Conservation (phyloP, 2,888 invertebrate species). For the Temnothorax rugatulus region DNA sequence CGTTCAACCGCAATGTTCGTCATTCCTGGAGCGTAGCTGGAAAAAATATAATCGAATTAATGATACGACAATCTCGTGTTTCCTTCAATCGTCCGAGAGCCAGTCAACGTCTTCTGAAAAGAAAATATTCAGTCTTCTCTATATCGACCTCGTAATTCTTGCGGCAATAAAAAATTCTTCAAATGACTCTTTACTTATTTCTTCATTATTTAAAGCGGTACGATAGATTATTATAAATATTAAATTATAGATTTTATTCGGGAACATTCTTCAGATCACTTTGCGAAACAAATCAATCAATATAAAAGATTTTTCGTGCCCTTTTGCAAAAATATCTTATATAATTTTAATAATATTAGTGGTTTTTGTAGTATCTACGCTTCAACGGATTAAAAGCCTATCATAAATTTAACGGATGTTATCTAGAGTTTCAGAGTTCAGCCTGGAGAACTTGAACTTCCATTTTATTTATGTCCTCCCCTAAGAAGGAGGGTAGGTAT, state of each 20-base stretch:
- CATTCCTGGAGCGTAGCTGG: not conserved
- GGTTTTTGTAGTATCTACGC: not conserved
- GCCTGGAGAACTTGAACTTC: not conserved
- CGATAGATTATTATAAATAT: not conserved
- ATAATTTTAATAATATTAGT: not conserved
- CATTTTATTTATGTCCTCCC: constrained; percentile 20
- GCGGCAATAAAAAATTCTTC: not conserved
- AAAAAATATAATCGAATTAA: constrained; percentile 31
- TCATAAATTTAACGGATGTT: constrained; percentile 17
- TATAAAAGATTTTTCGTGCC: not conserved
- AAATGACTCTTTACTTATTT: not conserved
- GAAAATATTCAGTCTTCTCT: not conserved
- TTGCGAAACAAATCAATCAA: not conserved
- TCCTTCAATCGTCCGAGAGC: not conserved
- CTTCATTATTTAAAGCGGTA: not conserved
- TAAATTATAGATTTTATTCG: not conserved
- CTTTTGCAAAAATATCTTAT: not conserved
- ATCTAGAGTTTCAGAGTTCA: not conserved
- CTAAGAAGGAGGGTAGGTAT: not conserved
- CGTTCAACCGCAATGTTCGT: constrained; percentile 21
- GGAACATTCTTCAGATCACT: not conserved
- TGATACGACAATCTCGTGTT: constrained; percentile 13
- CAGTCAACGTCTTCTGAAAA: not conserved
- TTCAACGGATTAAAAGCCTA: not conserved
- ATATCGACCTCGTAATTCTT: not conserved